Percentiles rank a stretch among this genome's conserved stretches.
phyloP scores from a whole-genome alignment of 1,140 invertebrate species.

The Ceratina australensis region DNA sequence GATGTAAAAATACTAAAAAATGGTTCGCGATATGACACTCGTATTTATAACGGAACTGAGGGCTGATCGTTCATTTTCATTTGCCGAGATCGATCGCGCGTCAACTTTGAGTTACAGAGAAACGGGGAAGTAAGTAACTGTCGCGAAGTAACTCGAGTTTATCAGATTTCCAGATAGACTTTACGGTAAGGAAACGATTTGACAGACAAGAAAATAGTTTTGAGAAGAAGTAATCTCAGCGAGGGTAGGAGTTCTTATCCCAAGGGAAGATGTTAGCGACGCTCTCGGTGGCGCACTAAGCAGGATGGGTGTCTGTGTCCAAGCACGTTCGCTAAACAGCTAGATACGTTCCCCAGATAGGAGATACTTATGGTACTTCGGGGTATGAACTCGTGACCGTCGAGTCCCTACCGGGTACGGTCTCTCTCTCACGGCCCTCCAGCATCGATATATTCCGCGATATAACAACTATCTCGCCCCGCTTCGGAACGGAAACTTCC shows the following conservation, averaged over 20 bases:
- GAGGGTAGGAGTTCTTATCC: constrained; percentile 22
- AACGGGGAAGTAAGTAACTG: no score
- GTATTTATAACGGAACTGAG: no score
- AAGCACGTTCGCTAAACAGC: constrained; percentile 70
- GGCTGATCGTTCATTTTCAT: no score
- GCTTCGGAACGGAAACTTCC: constrained; percentile 26
- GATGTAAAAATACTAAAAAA: no score
- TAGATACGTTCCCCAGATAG: constrained; percentile 69
- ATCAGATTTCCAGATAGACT: no score
- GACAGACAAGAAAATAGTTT: not conserved
- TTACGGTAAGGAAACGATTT: not conserved
- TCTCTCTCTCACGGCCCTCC: constrained; percentile 51
- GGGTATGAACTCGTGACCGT: constrained; percentile 70
- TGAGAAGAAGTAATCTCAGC: constrained; percentile 16
- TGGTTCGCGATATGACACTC: no score
- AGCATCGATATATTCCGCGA: constrained; percentile 49
- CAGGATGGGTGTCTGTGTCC: constrained; percentile 66
- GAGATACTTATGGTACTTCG: constrained; percentile 70
- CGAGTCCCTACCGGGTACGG: constrained; percentile 47
- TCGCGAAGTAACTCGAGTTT: no score
- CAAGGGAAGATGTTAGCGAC: constrained; percentile 35
- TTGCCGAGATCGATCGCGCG: no score
- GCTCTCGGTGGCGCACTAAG: constrained; percentile 40
- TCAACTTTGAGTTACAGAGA: no score
- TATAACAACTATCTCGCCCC: constrained; percentile 45